Percentiles rank a stretch among this genome's conserved stretches.
phyloP scores from a whole-genome alignment of 2,888 invertebrate species.

The Mesorhabditis spiculigera region DNA sequence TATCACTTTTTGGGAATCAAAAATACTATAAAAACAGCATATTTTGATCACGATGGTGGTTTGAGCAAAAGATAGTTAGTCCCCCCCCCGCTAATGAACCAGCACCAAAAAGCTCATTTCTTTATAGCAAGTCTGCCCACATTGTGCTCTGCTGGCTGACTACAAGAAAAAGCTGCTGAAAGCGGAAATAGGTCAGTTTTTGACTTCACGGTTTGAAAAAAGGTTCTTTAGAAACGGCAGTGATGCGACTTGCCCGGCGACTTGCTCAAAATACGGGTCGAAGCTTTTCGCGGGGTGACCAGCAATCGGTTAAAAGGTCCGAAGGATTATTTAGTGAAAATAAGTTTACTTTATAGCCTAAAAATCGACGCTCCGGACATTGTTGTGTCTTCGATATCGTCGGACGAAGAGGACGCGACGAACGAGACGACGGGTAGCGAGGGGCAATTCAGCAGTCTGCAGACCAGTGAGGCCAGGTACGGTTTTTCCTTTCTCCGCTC shows the following conservation, averaged over 20 bases:
- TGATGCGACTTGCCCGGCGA: constrained; percentile 47
- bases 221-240: constrained; percentile 53
- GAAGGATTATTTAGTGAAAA: background rate
- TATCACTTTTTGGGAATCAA: too few species aligned
- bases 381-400: constrained; percentile 50
- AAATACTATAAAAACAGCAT: too few species aligned
- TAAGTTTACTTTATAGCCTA: constrained; percentile 11
- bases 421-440: constrained; percentile 34
- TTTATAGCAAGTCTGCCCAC: constrained; percentile 19
- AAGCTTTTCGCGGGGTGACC: constrained; percentile 24
- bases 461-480: constrained; percentile 35
- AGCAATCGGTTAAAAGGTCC: background rate
- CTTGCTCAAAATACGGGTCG: constrained; percentile 34
- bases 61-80: too few species aligned
- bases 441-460: constrained; percentile 23
- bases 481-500: too few species aligned
- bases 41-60: too few species aligned
- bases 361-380: constrained; percentile 46
- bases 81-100: too few species aligned
- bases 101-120: too few species aligned
- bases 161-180: constrained; percentile 27
- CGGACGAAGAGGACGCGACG: constrained; percentile 45
- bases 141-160: constrained; percentile 40
- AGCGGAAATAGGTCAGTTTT: constrained; percentile 10
- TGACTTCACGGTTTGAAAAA: constrained; percentile 20